phyloP scores from a whole-genome alignment of 2,113 vertebrate genomes.

The Laticauda laticaudata region DNA sequence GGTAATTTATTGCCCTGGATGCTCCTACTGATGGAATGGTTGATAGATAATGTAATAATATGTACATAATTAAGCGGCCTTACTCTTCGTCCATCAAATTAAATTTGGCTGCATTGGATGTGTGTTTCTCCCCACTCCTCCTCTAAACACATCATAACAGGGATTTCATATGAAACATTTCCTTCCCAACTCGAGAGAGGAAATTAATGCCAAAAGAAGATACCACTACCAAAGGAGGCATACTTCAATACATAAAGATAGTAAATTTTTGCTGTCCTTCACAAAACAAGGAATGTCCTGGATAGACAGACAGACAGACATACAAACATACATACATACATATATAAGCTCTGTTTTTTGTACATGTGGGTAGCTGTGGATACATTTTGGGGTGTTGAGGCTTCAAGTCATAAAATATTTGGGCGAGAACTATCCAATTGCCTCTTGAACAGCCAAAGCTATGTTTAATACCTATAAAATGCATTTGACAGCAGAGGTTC shows the following conservation, averaged over 20 bases:
- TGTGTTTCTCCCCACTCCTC: conserved; percentile 22
- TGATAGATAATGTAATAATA: conserved; percentile 67
- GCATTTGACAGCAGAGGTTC: not conserved
- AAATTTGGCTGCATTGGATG: conserved; percentile 35
- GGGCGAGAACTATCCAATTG: not conserved
- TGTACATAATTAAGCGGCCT: conserved; percentile 62
- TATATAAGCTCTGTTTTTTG: not conserved
- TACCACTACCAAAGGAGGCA: not conserved
- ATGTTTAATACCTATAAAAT: not conserved
- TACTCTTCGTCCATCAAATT: conserved; percentile 60
- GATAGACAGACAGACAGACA: not conserved
- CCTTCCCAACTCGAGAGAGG: not conserved
- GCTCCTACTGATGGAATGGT: conserved; percentile 64
- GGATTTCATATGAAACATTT: conserved; percentile 22
- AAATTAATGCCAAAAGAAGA: not conserved
- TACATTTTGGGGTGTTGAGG: not conserved
- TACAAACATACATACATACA: too few species aligned
- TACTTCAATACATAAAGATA: too few species aligned
- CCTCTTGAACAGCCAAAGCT: not conserved
- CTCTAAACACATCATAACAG: not conserved
- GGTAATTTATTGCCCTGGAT: conserved; percentile 77
- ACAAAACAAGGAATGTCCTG: not conserved
- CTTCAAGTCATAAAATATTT: not conserved
- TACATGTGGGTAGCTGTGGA: not conserved
- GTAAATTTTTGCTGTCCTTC: not conserved